phyloP scores from a whole-genome alignment of 2,888 invertebrate genomes.

The Noctuana brunneofusca region DNA sequence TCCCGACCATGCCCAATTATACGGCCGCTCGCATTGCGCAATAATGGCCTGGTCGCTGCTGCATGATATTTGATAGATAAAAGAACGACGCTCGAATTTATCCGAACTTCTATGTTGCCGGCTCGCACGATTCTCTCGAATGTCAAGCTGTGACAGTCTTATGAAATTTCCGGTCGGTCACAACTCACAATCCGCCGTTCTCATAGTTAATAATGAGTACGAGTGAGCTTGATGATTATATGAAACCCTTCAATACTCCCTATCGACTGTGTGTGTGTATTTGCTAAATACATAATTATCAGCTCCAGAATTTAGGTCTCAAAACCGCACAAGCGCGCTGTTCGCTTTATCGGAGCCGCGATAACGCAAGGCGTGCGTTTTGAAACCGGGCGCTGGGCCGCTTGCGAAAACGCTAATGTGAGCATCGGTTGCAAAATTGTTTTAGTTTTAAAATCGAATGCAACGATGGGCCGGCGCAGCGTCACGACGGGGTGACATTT shows the following conservation, averaged over 20 bases:
- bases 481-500: conserved; percentile 46
- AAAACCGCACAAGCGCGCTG: conserved; percentile 71
- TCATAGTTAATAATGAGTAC: not conserved
- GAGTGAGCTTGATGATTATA: not conserved
- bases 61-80: conserved; percentile 65
- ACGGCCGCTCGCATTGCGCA: conserved; percentile 68
- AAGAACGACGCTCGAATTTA: conserved; percentile 39
- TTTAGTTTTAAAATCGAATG: conserved; percentile 79
- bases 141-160: conserved; percentile 36
- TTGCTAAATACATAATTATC: conserved; percentile 31
- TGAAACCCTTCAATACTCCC: conserved; percentile 13
- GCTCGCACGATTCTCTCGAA: conserved; percentile 21
- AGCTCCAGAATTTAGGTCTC: conserved; percentile 69
- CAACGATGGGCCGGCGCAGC: conserved; percentile 47
- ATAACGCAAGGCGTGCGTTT: conserved; percentile 81
- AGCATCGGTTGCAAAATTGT: conserved; percentile 82
- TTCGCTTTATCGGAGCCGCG: conserved; percentile 77
- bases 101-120: conserved; percentile 36
- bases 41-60: conserved; percentile 57
- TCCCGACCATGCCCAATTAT: conserved; percentile 78
- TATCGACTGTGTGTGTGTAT: conserved; percentile 23
- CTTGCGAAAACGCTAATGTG: conserved; percentile 83
- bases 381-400: conserved; percentile 80
- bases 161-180: conserved; percentile 36
- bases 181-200: conserved; percentile 8